Evolutionary conservation across 2,888 invertebrate genomes (phyloP).

Genomic region (Resseliella maxima): DNA sequence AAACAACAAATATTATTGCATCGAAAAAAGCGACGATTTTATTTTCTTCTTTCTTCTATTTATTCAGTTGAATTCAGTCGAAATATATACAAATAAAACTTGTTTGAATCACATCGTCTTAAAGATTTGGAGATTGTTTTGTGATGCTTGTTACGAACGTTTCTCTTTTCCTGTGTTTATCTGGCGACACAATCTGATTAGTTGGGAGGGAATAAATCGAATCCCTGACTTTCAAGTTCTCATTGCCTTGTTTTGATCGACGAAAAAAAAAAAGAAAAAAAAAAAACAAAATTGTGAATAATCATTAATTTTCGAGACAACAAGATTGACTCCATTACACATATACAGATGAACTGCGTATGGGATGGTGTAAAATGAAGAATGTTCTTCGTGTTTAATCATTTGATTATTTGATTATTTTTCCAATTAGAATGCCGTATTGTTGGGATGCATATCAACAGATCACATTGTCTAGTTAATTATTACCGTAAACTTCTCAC

Average conservation of each 20-base stretch:
- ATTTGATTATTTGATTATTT: conserved; percentile 26
- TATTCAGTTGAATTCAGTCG: background rate
- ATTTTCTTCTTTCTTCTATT: background rate
- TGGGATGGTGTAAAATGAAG: too few species aligned
- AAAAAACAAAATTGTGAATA: conserved; percentile 40
- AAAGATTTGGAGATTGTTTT: conserved; percentile 15
- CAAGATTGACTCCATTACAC: background rate
- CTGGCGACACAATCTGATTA: conserved; percentile 40
- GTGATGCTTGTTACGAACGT: background rate
- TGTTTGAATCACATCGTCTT: background rate
- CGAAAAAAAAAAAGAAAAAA: too few species aligned
- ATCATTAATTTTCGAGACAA: conserved; percentile 32
- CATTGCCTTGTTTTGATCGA: background rate
- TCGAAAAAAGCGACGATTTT: background rate
- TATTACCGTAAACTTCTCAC: conserved; percentile 50
- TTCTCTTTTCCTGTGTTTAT: conserved; percentile 43
- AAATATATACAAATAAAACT: background rate
- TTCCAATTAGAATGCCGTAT: conserved; percentile 47
- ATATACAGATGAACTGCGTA: background rate
- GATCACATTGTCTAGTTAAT: conserved; percentile 47
- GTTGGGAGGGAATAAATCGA: background rate
- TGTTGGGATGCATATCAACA: conserved; percentile 28
- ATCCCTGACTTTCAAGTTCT: conserved; percentile 11
- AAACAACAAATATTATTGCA: background rate
- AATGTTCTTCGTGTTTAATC: background rate